Percentiles rank a stretch among this genome's conserved stretches.
phyloP scores from a whole-genome alignment of 2,113 vertebrate species.

The Pheucticus melanocephalus region DNA sequence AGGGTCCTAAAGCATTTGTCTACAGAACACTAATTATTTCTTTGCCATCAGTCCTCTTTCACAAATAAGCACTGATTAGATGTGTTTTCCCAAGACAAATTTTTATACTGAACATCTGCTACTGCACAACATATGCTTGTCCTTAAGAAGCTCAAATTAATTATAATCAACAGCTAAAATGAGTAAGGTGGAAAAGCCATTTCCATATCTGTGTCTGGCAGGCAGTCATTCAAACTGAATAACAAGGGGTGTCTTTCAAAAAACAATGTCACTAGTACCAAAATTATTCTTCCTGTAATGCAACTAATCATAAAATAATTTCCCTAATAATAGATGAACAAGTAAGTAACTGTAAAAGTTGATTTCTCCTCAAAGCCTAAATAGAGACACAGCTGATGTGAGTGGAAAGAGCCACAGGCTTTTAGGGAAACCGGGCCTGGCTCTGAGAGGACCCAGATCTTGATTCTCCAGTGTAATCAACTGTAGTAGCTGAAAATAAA shows the following conservation, averaged over 20 bases:
- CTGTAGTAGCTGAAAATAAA: neutral
- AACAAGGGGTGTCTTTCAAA: neutral
- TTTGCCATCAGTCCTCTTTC: neutral
- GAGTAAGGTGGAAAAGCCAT: neutral
- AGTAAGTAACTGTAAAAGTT: neutral
- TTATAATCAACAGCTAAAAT: neutral
- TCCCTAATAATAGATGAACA: neutral
- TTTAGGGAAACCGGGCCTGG: neutral
- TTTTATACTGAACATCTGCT: neutral
- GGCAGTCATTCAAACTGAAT: neutral
- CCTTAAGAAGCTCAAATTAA: neutral
- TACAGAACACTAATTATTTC: neutral
- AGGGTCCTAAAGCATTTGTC: neutral
- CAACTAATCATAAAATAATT: neutral
- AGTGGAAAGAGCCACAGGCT: neutral
- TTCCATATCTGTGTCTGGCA: neutral
- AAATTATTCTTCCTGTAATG: neutral
- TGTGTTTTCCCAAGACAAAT: neutral
- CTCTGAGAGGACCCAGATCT: neutral
- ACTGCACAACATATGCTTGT: neutral
- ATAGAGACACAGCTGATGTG: neutral
- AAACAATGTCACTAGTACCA: rapidly evolving
- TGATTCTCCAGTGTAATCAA: neutral
- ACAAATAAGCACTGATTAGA: neutral
- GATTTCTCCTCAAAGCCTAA: neutral